Conservation (phyloP, 2,113 vertebrate species). For the Dolichallabes microphthalmus region DNA sequence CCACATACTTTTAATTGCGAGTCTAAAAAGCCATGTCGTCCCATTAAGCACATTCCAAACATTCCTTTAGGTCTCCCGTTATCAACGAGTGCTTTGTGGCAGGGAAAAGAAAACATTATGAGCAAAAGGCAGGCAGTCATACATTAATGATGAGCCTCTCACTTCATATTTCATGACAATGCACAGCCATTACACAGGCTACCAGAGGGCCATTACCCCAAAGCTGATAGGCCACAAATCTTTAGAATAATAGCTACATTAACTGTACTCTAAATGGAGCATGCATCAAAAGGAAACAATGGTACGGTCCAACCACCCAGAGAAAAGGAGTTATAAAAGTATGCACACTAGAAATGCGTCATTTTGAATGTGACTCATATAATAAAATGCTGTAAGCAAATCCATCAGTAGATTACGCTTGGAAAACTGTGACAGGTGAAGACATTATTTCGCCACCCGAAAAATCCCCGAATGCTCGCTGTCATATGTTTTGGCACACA, state of each 20-base stretch:
- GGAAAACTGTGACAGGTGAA: conserved; percentile 30
- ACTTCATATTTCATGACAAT: conserved; percentile 58
- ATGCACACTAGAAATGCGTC: neutral
- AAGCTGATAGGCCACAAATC: conserved; percentile 57
- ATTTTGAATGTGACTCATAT: conserved; percentile 1
- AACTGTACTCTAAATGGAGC: conserved; percentile 39
- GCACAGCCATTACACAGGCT: conserved; percentile 50
- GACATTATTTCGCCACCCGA: conserved; percentile 15
- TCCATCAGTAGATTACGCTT: conserved; percentile 20
- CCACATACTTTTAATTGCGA: conserved; percentile 39
- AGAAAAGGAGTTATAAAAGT: conserved; percentile 31
- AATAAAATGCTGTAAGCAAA: conserved; percentile 6
- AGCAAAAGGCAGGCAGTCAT: conserved; percentile 52
- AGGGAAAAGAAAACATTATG: conserved; percentile 51
- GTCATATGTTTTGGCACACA: conserved; percentile 30
- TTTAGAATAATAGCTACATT: conserved; percentile 54
- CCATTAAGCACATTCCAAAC: conserved; percentile 49
- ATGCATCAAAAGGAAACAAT: conserved; percentile 44
- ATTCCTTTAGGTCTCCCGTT: conserved; percentile 47
- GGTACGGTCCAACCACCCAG: conserved; percentile 16
- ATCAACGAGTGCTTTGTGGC: conserved; percentile 37
- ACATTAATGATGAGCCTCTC: conserved; percentile 60
- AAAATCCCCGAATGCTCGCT: conserved; percentile 33
- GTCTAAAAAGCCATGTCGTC: conserved; percentile 43
- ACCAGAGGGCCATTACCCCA: conserved; percentile 51